Conservation (phyloP, 2,113 vertebrate genomes). For the Microtus oregoni region DNA sequence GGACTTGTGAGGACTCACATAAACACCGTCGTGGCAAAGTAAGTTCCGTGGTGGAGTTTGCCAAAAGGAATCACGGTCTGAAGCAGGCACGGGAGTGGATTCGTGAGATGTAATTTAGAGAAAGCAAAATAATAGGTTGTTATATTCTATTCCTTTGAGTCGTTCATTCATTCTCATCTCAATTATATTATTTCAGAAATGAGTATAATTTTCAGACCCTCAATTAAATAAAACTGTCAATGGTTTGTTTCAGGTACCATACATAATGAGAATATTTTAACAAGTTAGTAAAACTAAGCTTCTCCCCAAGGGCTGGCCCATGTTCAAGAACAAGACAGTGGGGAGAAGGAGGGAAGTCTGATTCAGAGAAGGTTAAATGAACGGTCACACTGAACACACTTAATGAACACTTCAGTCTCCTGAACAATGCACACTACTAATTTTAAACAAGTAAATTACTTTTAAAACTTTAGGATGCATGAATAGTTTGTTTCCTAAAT, state of each 20-base stretch:
- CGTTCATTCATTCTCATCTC: neutral
- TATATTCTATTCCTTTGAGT: neutral
- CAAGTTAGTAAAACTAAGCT: neutral
- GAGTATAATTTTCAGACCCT: slow-evolving; percentile 31
- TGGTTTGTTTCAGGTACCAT: neutral
- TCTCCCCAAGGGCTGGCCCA: neutral
- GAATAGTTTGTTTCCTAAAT: slow-evolving; percentile 3
- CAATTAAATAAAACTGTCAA: slow-evolving; percentile 9
- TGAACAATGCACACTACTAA: neutral
- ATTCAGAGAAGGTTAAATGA: slow-evolving; percentile 27
- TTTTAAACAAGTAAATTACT: slow-evolving; percentile 28
- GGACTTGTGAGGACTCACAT: slow-evolving; percentile 97
- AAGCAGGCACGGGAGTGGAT: neutral
- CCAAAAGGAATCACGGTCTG: neutral
- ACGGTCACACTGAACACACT: neutral
- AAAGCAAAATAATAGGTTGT: neutral
- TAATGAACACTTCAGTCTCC: neutral
- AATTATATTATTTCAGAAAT: slow-evolving; percentile 50
- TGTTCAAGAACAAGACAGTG: slow-evolving; percentile 6
- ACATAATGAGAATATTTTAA: neutral
- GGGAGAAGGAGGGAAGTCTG: neutral
- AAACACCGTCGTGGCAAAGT: slow-evolving; percentile 98
- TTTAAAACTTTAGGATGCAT: neutral
- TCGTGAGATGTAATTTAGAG: neutral
- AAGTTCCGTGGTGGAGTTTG: slow-evolving; percentile 84